Evolutionary conservation across 2,888 invertebrate species (phyloP).

Genomic region (Hydraecia micacea): DNA sequence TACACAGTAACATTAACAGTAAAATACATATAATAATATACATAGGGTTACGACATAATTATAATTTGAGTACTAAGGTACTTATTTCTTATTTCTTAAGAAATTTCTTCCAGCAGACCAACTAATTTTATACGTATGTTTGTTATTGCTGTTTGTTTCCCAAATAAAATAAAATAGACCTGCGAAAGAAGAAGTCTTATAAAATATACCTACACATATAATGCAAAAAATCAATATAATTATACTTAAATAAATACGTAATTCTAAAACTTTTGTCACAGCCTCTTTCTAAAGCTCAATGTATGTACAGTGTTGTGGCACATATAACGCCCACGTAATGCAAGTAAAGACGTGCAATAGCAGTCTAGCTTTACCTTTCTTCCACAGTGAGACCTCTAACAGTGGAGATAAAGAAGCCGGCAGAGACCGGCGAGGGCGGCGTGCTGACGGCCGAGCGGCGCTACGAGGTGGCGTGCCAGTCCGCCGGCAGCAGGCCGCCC

Average conservation of each 20-base stretch:
- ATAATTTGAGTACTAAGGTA: background rate
- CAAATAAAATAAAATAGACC: no score
- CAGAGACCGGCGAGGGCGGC: conserved; percentile 85
- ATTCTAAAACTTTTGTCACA: background rate
- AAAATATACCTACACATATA: no score
- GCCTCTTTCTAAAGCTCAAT: background rate
- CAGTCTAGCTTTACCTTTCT: background rate
- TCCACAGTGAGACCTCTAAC: conserved; percentile 95
- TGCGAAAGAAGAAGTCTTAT: no score
- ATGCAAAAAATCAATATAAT: no score
- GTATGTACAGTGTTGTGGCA: background rate
- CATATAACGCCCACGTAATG: background rate
- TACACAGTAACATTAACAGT: no score
- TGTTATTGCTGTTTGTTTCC: no score
- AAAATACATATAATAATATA: no score
- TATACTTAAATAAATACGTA: no score
- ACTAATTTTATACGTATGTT: no score
- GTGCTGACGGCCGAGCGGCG: conserved; percentile 95
- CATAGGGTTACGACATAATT: background rate
- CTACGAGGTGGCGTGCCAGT: conserved; percentile 95
- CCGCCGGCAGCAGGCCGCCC: conserved; percentile 96
- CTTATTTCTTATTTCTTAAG: no score
- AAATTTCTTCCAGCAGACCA: no score
- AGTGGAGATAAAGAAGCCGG: conserved; percentile 93
- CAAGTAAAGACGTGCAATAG: background rate